Conservation (phyloP, 2,113 vertebrate genomes). For the Sapajus apella region DNA sequence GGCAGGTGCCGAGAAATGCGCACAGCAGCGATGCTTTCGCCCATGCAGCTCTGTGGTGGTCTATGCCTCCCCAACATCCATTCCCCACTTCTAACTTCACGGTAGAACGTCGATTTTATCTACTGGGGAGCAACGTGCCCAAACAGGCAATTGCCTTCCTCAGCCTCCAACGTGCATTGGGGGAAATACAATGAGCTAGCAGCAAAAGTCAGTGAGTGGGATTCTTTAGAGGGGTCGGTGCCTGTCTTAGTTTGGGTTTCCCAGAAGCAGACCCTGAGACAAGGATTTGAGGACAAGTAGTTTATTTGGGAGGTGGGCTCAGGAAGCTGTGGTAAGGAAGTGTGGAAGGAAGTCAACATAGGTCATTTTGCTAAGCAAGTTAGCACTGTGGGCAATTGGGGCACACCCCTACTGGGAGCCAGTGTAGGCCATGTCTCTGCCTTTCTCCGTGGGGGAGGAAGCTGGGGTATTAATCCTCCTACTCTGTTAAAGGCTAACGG, state of each 20-base stretch:
- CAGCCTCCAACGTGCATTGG: rapidly evolving
- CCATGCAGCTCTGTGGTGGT: rapidly evolving
- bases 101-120: neutral
- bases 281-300: neutral
- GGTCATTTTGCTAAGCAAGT: neutral
- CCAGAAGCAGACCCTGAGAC: neutral
- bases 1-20: neutral
- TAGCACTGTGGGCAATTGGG: neutral
- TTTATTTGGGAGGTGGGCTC: neutral
- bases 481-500: neutral
- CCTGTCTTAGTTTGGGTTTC: neutral
- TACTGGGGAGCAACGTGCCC: neutral
- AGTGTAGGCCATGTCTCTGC: neutral
- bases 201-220: neutral
- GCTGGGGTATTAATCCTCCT: neutral
- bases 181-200: neutral
- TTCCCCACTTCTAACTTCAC: neutral
- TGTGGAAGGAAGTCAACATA: neutral
- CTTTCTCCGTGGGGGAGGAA: neutral
- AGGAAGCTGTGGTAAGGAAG: neutral
- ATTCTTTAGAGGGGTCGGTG: neutral
- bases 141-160: neutral
- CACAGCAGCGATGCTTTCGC: rapidly evolving
- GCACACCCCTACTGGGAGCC: neutral
- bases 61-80: rapidly evolving